Base-by-base conservation (phyloP, 2,113 vertebrate species). In the Toxotes chatareus region DNA sequence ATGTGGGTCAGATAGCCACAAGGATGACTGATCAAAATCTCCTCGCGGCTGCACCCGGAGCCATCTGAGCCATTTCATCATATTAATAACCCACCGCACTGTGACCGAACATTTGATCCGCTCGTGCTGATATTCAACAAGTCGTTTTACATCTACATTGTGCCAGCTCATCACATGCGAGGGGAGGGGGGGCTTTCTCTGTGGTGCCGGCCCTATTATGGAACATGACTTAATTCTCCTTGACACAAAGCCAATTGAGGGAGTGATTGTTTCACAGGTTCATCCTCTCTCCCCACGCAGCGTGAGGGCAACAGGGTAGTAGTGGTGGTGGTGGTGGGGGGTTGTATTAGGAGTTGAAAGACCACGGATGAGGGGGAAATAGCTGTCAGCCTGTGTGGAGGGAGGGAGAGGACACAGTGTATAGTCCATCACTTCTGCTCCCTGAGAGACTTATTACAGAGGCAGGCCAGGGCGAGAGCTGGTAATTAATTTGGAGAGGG, bases 391-490 rank as follows among this genome's bases (percentile, higher is more conserved):
- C 47, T 14, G 8, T 72, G 78, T 76, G 64, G 70, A 78, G 81
- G 59, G 66, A 72, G 65, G 73, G 55, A 32, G 53, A 85, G 76
- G 86, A 90, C 91, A 72, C 72, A 62, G 77, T 27, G 27, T 84
- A 46, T 55, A 82, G 78, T 72, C 81, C 77, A 91, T 94, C 83
- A 75, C 80, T 92, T 87, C 79, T 88, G 81, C 94, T 97, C 93
- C 86, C 73, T 81, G 68, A 85, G 95, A 96, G 93, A 93, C 92
- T 95, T 93, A 94, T 93, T 95, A 96, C 90, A 79, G 94, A 93
- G 90, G 89, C 93, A 90, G 93, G 90, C 85, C 90, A 83, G 91
- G 92, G 47, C 59, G 80, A 91, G 92, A 90, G 53, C 79, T 90
- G 89, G 86, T 92, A 93, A 96, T 95, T 94, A 94, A 95, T 95